Percentiles rank a stretch among this genome's conserved stretches.
Conservation (phyloP, 2,113 vertebrate genomes). For the Tonatia bakeri region DNA sequence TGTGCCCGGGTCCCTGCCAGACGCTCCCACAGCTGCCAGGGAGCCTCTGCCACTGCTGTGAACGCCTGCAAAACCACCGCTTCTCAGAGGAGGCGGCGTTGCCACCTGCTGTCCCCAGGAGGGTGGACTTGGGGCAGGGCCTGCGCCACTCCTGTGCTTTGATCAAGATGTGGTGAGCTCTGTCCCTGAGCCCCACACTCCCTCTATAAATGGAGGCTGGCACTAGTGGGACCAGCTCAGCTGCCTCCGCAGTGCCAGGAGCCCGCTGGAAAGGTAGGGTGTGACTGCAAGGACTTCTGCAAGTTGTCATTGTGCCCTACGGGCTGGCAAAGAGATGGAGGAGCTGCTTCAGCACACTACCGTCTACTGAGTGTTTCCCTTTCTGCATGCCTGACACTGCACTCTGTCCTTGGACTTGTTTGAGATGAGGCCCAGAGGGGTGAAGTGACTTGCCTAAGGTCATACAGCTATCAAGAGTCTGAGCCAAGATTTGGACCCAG, state of each 20-base stretch:
- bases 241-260: constrained; percentile 47
- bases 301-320: not conserved
- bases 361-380: not conserved
- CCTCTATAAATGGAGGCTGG: constrained; percentile 52
- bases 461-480: not conserved
- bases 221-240: constrained; percentile 31
- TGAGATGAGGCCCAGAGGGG: not conserved
- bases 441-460: constrained; percentile 27
- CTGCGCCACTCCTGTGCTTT: constrained; percentile 40
- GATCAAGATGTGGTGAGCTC: constrained; percentile 66
- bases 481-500: not conserved
- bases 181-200: constrained; percentile 29
- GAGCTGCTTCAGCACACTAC: not conserved
- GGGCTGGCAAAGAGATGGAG: not conserved
- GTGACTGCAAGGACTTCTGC: not conserved
- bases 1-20: constrained; percentile 31
- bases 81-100: constrained; percentile 47
- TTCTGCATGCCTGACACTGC: not conserved
- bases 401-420: not conserved
- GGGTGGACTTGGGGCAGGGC: constrained; percentile 36
- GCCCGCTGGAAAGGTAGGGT: constrained; percentile 67
- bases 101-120: constrained; percentile 46
- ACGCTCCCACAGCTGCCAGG: constrained; percentile 32
- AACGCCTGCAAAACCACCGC: not conserved
- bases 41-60: not conserved